Base-by-base conservation (phyloP, 2,113 vertebrate species). In the Glareola pratincola region DNA sequence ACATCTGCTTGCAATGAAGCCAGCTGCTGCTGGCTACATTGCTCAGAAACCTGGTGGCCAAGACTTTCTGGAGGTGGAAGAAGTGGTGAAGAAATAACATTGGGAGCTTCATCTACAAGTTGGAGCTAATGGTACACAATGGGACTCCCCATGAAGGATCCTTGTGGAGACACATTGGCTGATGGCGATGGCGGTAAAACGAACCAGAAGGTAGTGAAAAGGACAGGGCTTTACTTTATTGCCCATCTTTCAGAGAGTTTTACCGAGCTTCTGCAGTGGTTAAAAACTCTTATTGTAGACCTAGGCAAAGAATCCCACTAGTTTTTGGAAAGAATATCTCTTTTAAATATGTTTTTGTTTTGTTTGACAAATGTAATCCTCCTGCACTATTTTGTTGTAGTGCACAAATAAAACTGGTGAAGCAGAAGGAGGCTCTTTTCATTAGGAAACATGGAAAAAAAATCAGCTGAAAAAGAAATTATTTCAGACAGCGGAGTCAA, bases 321-420 rank as follows among this genome's bases (percentile, higher is more conserved):
- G n/a, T 26, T 16, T 83, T 69, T 78, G 60, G 60, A 93, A 90
- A 78, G 22, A 51, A 30, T 41, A 77, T 41, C 37, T 75, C 64
- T 53, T 67, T 92, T 51, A 67, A 85, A 83, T 80, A 53, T 4
- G 22, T 30, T 89, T 90, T 94, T n/a, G 37, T 84, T 79, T 77
- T 84, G 50, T 84, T 92, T 89, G 54, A 85, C 62, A 75, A 81
- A 68, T 22, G 9, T 85, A 84, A 81, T 91, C 60, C 50, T 81
- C 56, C 47, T 60, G 30, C 24, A 48, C 27, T 37, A 36, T 26
- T 63, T n/a, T 74, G 45, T 24, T 81, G 18, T 47, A 94, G 57
- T 11, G 53, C 24, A 73, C 41, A 88, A 79, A 79, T 60, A 17
- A 48, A 88, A 60, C 5, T 7, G 34, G 15, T 74, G 45, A 93